phyloP scores from a whole-genome alignment of 2,888 invertebrate genomes.

The Stenotaenia linearis region DNA sequence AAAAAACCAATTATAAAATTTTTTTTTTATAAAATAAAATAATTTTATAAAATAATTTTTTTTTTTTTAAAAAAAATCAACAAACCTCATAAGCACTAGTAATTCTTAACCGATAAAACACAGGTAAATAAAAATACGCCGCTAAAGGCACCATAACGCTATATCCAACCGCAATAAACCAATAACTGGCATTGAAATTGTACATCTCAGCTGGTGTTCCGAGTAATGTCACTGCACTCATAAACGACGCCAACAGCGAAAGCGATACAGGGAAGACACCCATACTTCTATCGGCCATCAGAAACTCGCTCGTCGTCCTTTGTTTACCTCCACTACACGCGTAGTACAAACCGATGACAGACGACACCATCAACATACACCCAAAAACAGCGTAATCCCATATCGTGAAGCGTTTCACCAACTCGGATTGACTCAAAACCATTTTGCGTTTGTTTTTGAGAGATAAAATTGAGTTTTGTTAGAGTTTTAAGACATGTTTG shows the following conservation, averaged over 20 bases:
- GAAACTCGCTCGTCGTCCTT: constrained; percentile 67
- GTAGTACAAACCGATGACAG: constrained; percentile 77
- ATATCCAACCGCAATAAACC: constrained; percentile 44
- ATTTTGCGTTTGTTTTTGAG: neutral
- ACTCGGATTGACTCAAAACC: neutral
- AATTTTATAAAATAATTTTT: too few species aligned
- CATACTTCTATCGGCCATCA: constrained; percentile 69
- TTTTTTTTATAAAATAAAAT: too few species aligned
- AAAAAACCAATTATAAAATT: neutral
- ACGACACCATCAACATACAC: constrained; percentile 69
- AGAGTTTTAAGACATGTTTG: too few species aligned
- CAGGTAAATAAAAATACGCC: constrained; percentile 72
- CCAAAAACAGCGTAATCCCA: constrained; percentile 69
- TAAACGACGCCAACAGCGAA: constrained; percentile 71
- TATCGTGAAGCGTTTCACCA: neutral
- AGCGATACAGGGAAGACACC: constrained; percentile 81
- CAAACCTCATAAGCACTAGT: constrained; percentile 76
- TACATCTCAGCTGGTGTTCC: constrained; percentile 92
- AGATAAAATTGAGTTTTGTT: too few species aligned
- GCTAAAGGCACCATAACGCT: constrained; percentile 48
- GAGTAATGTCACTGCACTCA: constrained; percentile 82
- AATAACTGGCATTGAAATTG: constrained; percentile 72
- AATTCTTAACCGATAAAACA: constrained; percentile 73
- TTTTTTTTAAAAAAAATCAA: neutral
- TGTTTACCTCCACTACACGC: constrained; percentile 69